Evolutionary conservation across 2,113 vertebrate genomes (phyloP), one percentile per base, ranked within the genome.

Genomic region (Caranx ignobilis): DNA sequence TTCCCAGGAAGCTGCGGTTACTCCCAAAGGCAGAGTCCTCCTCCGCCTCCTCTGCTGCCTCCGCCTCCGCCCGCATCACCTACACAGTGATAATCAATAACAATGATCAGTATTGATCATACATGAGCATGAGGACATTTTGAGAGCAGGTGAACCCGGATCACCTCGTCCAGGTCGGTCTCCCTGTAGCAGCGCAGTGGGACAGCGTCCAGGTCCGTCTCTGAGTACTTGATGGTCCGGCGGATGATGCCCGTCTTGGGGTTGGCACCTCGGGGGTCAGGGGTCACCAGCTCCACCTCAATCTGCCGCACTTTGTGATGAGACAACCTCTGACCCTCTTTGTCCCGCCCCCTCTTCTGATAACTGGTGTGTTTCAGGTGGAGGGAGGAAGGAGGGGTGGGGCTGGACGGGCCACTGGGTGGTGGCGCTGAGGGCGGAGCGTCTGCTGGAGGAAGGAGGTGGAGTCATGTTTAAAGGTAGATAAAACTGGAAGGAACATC

Each of bases 141-240:
- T 19, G 13, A 21, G 19, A 3, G 1, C 41, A 15, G 7, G 5
- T 41, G 11, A 11, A 32, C 2, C 11, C 16, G 2, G 21, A 19
- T 85, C 50, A 99, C 97, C 91, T 99, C 97, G 2, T 99, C 98
- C 0, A 99, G 97, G 90, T 99, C 95, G 5, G 98, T 99, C 91
- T 99, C 98, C 0, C 95, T 93, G 92, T 99, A 99, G 94, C 97
- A 98, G 81, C 97, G 95, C 92, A 97, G 93, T 0, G 98, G 97
- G 64, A 99, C 96, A 0, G 95, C 95, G 88, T 99, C 98, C 93
- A 99, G 92, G 65, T 99, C 97, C 0, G 98, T 99, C 93, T 99
- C 97, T 0, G 97, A 99, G 91, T 99, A 99, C 68, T 96, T 97
- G 63, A 97, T 87, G 0, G 95, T 95, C 56, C 95, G 93, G 60